Conservation (phyloP, 2,888 invertebrate genomes). For the Papilio protenor region DNA sequence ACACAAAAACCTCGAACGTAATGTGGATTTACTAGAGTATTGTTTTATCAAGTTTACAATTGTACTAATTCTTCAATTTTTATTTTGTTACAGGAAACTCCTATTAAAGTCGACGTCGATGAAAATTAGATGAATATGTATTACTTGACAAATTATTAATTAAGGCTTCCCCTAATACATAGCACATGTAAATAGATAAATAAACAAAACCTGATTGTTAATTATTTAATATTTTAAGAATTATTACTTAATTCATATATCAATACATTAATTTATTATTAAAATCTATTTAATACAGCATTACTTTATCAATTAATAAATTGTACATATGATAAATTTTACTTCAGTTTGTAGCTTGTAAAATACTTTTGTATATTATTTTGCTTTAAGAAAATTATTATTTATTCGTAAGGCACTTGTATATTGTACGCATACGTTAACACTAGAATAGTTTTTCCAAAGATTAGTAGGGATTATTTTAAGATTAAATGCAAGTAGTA, state of each 20-base stretch:
- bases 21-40: too few species aligned
- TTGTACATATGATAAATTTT: neutral
- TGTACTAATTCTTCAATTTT: neutral
- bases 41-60: neutral
- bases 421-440: neutral
- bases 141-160: neutral
- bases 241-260: neutral
- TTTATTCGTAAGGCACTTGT: constrained; percentile 1
- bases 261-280: neutral
- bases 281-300: too few species aligned
- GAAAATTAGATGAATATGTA: constrained; percentile 4
- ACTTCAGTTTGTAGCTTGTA: neutral
- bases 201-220: neutral
- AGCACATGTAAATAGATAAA: constrained; percentile 15
- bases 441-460: neutral
- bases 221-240: neutral
- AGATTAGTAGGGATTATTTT: neutral
- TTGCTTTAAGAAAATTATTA: constrained; percentile 2
- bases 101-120: neutral
- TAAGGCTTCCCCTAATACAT: constrained; percentile 3
- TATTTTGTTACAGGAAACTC: constrained; percentile 15
- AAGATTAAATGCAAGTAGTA: constrained; percentile 36
- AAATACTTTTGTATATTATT: neutral
- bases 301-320: neutral
- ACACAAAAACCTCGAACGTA: too few species aligned